Percentiles rank a stretch among this genome's conserved stretches.
Conservation (phyloP, 2,797 vertebrate genomes). For the Muraenolepis orangiensis region DNA sequence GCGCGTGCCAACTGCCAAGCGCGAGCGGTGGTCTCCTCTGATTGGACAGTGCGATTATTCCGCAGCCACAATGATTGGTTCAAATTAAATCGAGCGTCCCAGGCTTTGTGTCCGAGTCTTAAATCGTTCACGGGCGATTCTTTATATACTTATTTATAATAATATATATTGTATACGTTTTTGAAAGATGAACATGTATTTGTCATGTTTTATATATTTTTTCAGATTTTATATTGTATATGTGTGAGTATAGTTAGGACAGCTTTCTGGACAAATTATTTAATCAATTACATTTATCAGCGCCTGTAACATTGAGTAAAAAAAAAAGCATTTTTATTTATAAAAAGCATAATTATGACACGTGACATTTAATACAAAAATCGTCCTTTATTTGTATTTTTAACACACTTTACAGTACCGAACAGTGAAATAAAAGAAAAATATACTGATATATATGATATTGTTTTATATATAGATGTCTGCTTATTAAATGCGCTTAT, state of each 20-base stretch:
- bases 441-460: conserved; percentile 82
- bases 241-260: too few species aligned
- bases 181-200: too few species aligned
- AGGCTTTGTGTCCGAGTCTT: conserved; percentile 2
- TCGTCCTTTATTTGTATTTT: conserved; percentile 83
- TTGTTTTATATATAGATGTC: conserved; percentile 81
- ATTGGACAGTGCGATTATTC: conserved; percentile 12
- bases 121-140: too few species aligned
- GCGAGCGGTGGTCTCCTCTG: conserved; percentile 45
- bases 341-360: conserved; percentile 22
- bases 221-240: too few species aligned
- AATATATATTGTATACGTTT: too few species aligned
- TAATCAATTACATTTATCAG: too few species aligned
- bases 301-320: too few species aligned
- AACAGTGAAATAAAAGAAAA: conserved; percentile 85
- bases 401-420: conserved; percentile 85
- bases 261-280: too few species aligned
- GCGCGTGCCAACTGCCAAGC: conserved; percentile 18
- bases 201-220: too few species aligned
- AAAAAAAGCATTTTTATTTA: not conserved
- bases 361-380: conserved; percentile 72
- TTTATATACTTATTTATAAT: too few species aligned
- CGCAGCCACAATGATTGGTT: conserved; percentile 13
- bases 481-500: conserved; percentile 85
- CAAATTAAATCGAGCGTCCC: not conserved